Base-by-base conservation (phyloP, 2,888 invertebrate species). In the Spisula solida region DNA sequence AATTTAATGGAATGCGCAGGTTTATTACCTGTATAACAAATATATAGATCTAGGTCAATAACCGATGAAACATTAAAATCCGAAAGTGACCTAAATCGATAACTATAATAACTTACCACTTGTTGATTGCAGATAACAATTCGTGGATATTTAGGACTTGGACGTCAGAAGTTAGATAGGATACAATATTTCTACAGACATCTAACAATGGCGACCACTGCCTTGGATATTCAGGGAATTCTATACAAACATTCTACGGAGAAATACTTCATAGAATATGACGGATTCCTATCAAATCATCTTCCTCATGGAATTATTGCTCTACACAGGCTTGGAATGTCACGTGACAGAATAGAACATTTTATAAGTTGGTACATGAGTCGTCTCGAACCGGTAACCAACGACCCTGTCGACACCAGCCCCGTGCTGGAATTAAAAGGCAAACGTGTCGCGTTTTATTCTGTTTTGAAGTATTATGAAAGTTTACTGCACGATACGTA, bases 271-370 rank as follows among this genome's bases (percentile, higher is more conserved):
- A 91, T 93, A 25, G 92, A 93, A 70, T 90, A 90, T 51, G 82
- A 78, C 16, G 83, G 81, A 0, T 93, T 90, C 55, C 55, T 85
- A 4, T 82, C 89, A 20, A 93, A 91, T 47, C 92, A 93, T 48
- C 56, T 93, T 12, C 18, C 92, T 0, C 92, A 93, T 48, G 92
- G 90, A 0, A 47, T 93, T 16, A 86, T 93, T 41, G 92, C 92
- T 20, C 84, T 93, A 6, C 75, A 88, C 51, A 87, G 87, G 10
- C 87, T 93, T 29, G 92, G 91, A 14, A 88, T 88, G 12, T 82
- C 90, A 18, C 31, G 78, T 16, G 83, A 78, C 0, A 79, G 89
- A 47, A 81, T 93, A 55, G 66, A 87, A 8, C 75, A 81, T 25
- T 92, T 92, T 60, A 60, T 92, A 6, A 51, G 90, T 6, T 86